Conservation (phyloP, 1,140 invertebrate species). For the Steinernema khuongi region DNA sequence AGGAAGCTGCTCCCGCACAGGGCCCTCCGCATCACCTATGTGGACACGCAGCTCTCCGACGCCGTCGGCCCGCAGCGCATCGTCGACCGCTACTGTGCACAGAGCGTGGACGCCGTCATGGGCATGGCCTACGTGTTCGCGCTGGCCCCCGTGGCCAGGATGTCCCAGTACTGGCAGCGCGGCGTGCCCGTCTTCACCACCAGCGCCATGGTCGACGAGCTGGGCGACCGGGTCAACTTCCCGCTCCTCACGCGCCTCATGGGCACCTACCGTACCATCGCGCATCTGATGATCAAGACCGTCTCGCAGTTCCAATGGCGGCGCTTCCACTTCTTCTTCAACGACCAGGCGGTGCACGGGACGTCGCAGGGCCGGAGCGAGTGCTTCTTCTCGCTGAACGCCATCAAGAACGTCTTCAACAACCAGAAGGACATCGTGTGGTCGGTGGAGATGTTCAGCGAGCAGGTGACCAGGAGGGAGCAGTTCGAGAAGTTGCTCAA, state of each 20-base stretch:
- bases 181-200: conserved; percentile 77
- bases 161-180: conserved; percentile 73
- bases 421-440: conserved; percentile 60
- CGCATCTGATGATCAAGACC: conserved; percentile 68
- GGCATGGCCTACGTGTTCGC: conserved; percentile 86
- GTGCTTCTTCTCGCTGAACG: conserved; percentile 70
- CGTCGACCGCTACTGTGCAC: conserved; percentile 52
- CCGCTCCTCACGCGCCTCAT: conserved; percentile 77
- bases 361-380: conserved; percentile 57
- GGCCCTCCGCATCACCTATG: conserved; percentile 47
- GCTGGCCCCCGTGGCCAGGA: conserved; percentile 79
- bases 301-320: conserved; percentile 70
- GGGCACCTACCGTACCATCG: conserved; percentile 73
- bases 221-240: conserved; percentile 69
- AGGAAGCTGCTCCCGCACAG: conserved; percentile 41
- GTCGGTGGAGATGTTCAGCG: conserved; percentile 65
- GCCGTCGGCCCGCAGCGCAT: conserved; percentile 55
- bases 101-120: conserved; percentile 72
- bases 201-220: conserved; percentile 75
- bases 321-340: conserved; percentile 66
- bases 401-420: conserved; percentile 68
- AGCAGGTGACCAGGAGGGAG: conserved; percentile 60
- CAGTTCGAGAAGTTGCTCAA: conserved; percentile 67
- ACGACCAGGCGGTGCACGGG: conserved; percentile 65
- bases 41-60: conserved; percentile 52